Conservation (phyloP, 37 sponge, comb jelly and placozoan species). For the Oscarella lobularis region DNA sequence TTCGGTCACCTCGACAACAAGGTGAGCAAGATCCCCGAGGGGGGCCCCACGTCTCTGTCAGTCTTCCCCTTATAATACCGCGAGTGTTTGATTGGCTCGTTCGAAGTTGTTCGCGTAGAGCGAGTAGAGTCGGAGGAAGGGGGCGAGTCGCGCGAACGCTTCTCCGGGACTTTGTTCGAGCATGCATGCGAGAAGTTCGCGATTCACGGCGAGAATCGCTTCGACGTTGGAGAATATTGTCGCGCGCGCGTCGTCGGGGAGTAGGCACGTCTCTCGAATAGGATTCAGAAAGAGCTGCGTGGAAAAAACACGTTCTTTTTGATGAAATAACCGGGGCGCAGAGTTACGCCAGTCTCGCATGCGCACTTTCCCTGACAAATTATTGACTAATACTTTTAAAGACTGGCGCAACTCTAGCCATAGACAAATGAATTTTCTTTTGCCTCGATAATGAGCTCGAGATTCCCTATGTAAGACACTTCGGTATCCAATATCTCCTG, state of each 20-base stretch:
- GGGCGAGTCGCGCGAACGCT: constrained; percentile 53
- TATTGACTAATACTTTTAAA: no score
- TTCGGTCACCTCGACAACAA: no score
- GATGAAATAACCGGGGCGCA: no score
- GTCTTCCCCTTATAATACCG: neutral
- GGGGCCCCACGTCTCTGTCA: no score
- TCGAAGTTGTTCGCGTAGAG: constrained; percentile 50
- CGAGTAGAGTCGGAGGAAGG: constrained; percentile 68
- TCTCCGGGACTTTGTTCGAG: constrained; percentile 29
- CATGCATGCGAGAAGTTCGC: constrained; percentile 43
- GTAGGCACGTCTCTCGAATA: constrained; percentile 33
- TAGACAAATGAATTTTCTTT: no score
- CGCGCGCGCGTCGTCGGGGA: constrained; percentile 18
- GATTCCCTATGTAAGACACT: neutral
- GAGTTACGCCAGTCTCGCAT: no score
- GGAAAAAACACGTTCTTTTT: neutral
- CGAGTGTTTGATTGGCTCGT: constrained; percentile 10
- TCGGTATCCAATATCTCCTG: neutral
- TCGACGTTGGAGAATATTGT: constrained; percentile 64
- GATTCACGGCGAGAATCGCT: constrained; percentile 47
- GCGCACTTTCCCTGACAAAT: neutral
- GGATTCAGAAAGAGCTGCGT: constrained; percentile 58
- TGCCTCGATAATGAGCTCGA: no score
- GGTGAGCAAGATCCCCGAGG: no score
- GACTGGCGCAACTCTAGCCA: no score